These are phyloP conservation scores for Prunella fulvescens DNA, from an alignment of 2,113 vertebrate genomes.

Conservation along the genomic window DNA sequence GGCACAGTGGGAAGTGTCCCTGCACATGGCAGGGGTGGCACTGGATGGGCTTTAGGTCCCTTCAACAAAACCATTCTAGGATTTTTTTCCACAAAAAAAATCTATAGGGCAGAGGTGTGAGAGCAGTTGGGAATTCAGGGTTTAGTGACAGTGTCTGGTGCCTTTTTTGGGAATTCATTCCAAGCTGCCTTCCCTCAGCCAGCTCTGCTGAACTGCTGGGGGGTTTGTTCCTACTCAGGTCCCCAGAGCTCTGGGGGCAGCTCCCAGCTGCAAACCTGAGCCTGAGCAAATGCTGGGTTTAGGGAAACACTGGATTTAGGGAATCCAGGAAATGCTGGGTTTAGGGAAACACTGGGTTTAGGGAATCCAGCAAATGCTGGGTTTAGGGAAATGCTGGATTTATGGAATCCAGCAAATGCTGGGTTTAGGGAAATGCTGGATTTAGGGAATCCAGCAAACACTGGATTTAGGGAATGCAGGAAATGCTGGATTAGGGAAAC, in stretches of 20 bases:
- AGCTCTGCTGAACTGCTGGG: neutral
- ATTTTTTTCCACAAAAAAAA: no score
- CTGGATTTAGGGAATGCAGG: neutral
- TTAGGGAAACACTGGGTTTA: neutral
- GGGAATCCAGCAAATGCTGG: neutral
- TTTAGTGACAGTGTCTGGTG: neutral
- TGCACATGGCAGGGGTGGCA: neutral
- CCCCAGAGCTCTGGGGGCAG: neutral
- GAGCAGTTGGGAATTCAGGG: neutral
- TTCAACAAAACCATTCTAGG: neutral
- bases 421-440: no score
- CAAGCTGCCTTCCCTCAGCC: neutral
- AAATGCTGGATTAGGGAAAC: no score
- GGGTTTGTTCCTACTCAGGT: neutral
- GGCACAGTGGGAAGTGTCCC: neutral
- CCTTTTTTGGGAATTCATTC: neutral
- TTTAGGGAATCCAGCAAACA: no score
- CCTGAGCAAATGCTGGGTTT: neutral
- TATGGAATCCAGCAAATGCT: no score
- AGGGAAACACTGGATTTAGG: neutral
- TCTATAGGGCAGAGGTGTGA: accelerated
- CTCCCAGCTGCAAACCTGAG: neutral
- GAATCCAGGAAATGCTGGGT: neutral
- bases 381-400: no score
- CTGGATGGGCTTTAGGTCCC: neutral